phyloP scores from a whole-genome alignment of 2,888 invertebrate species.

The Andrena haemorrhoa region DNA sequence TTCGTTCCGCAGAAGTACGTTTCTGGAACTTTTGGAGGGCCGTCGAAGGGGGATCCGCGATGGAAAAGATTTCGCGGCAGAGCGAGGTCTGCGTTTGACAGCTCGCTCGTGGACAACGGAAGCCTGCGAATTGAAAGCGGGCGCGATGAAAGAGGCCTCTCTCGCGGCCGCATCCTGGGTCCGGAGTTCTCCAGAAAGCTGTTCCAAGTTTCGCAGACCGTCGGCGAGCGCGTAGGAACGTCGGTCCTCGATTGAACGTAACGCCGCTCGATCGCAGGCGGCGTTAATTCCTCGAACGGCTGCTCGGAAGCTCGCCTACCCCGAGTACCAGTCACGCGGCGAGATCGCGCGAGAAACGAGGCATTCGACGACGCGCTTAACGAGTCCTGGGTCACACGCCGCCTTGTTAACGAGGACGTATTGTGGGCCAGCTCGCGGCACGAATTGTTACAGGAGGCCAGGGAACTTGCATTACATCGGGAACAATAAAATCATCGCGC shows the following conservation, averaged over 20 bases:
- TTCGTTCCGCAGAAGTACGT: slow-evolving; percentile 44
- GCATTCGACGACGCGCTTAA: slow-evolving; percentile 12
- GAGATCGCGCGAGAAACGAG: no score
- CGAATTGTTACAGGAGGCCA: slow-evolving; percentile 12
- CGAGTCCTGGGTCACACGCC: slow-evolving; percentile 18
- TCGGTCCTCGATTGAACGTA: slow-evolving; percentile 1
- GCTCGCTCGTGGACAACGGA: slow-evolving; percentile 63
- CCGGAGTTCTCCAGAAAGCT: slow-evolving; percentile 32
- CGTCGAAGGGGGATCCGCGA: slow-evolving; percentile 39
- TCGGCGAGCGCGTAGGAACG: background rate
- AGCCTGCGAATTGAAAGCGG: slow-evolving; percentile 62
- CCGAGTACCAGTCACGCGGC: background rate
- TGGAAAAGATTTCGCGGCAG: slow-evolving; percentile 61
- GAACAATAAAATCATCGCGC: slow-evolving; percentile 53
- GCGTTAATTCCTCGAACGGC: background rate
- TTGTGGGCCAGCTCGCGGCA: slow-evolving; percentile 8
- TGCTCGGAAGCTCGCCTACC: background rate
- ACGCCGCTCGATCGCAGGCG: background rate
- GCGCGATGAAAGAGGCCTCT: slow-evolving; percentile 23
- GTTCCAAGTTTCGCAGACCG: slow-evolving; percentile 38
- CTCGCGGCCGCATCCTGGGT: slow-evolving; percentile 11
- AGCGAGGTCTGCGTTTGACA: slow-evolving; percentile 65
- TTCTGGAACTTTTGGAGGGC: slow-evolving; percentile 51
- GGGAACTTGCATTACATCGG: slow-evolving; percentile 30
- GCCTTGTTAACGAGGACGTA: slow-evolving; percentile 39